A percentile compares a stretch with the other conserved stretches of the same genome.
These are phyloP conservation scores for Myrmecophaga tridactyla DNA, from an alignment of 2,113 vertebrate genomes.

Conservation along the genomic window DNA sequence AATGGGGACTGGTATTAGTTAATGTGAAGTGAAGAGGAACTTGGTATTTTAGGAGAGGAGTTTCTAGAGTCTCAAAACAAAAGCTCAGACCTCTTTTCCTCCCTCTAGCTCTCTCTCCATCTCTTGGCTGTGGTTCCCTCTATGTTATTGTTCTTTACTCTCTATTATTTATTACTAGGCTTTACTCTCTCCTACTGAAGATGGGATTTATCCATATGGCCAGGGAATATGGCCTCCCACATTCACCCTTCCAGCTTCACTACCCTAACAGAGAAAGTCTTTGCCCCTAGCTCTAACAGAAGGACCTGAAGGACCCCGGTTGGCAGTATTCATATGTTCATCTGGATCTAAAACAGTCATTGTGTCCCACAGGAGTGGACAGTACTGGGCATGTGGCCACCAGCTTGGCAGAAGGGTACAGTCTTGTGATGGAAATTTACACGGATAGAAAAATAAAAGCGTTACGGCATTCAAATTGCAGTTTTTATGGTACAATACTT, in stretches of 20 bases:
- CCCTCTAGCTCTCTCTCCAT: neutral
- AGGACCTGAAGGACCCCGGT: neutral
- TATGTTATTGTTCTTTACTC: too few relatives aligned
- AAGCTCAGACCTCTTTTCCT: neutral
- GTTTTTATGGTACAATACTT: neutral
- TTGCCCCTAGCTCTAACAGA: neutral
- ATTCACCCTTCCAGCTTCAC: neutral
- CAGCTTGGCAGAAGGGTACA: accelerated
- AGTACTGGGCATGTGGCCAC: neutral
- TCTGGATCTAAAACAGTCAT: neutral
- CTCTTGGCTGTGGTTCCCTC: too few relatives aligned
- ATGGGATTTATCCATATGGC: neutral
- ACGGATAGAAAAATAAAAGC: neutral
- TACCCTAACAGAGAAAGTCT: neutral
- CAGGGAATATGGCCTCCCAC: neutral
- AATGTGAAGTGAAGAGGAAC: too few relatives aligned
- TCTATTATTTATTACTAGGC: too few relatives aligned
- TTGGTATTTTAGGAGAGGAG: neutral
- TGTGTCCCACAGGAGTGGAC: neutral
- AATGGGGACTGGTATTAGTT: neutral
- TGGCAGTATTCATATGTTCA: neutral
- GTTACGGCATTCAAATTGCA: neutral
- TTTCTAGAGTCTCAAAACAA: neutral
- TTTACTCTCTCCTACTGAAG: neutral
- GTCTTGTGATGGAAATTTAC: neutral